A percentile compares a stretch with the other conserved stretches of the same genome.
These are phyloP conservation scores for Sicus ferrugineus DNA, from an alignment of 2,888 invertebrate genomes.

Conservation along the genomic window DNA sequence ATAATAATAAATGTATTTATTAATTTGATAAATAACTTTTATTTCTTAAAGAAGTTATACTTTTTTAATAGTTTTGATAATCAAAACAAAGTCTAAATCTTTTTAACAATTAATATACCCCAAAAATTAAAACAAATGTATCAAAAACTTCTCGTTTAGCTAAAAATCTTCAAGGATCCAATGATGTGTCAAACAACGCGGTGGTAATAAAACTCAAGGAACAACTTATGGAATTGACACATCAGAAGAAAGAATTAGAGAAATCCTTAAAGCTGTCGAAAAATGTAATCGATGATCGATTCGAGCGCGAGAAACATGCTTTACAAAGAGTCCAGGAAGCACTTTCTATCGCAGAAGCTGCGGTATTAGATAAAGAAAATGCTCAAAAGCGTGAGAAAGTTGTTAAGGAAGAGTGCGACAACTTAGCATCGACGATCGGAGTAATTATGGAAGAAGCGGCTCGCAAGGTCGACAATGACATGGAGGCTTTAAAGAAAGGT, in stretches of 20 bases:
- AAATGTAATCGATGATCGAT: constrained; percentile 59
- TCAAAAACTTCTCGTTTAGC: constrained; percentile 1
- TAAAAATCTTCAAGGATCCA: background rate
- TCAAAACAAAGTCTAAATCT: too few relatives aligned
- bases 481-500: constrained; percentile 68
- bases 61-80: too few relatives aligned
- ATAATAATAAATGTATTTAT: too few relatives aligned
- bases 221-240: constrained; percentile 49
- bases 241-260: constrained; percentile 60
- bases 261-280: constrained; percentile 63
- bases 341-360: constrained; percentile 67
- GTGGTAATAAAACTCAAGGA: constrained; percentile 45
- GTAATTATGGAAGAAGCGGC: constrained; percentile 69
- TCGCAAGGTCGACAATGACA: constrained; percentile 68
- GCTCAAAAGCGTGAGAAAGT: constrained; percentile 66
- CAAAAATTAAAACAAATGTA: constrained; percentile 1
- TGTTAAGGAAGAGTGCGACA: constrained; percentile 67
- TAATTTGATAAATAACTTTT: too few relatives aligned
- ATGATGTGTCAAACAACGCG: constrained; percentile 8
- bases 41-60: too few relatives aligned
- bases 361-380: constrained; percentile 69
- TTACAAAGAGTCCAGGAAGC: constrained; percentile 69
- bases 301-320: constrained; percentile 65
- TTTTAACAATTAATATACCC: too few relatives aligned
- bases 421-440: constrained; percentile 67